Conservation (phyloP, 2,113 vertebrate genomes). For the Pardalotus punctatus region DNA sequence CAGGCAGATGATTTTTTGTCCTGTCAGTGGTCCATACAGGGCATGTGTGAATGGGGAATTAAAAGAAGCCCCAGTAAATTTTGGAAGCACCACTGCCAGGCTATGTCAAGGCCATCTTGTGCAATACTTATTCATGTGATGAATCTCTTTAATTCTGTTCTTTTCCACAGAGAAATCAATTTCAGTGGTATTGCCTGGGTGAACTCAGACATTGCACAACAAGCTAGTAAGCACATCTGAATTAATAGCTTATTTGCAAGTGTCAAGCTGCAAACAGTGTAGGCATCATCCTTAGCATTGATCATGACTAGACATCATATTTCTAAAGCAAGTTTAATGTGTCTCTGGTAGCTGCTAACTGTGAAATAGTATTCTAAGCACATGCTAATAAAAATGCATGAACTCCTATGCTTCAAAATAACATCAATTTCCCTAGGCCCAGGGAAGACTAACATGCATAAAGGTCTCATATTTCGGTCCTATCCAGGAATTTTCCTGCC, state of each 20-base stretch:
- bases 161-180: neutral
- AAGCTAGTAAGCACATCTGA: neutral
- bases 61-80: neutral
- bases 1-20: neutral
- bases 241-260: slow-evolving; percentile 38
- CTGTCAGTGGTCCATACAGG: neutral
- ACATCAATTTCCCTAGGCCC: neutral
- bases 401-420: neutral
- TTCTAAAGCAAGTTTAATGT: neutral
- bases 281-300: neutral
- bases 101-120: neutral
- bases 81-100: neutral
- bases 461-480: neutral
- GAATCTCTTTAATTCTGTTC: neutral
- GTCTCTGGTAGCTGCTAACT: neutral
- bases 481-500: neutral
- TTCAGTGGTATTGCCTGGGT: neutral
- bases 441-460: neutral
- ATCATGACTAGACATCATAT: neutral
- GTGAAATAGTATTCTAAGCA: slow-evolving; percentile 10
- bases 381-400: slow-evolving; percentile 6
- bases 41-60: neutral
- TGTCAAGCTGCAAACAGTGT: neutral
- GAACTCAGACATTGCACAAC: neutral
- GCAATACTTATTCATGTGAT: neutral